Evolutionary conservation across 2,888 invertebrate genomes (phyloP).

Genomic region (Apamea crenata): DNA sequence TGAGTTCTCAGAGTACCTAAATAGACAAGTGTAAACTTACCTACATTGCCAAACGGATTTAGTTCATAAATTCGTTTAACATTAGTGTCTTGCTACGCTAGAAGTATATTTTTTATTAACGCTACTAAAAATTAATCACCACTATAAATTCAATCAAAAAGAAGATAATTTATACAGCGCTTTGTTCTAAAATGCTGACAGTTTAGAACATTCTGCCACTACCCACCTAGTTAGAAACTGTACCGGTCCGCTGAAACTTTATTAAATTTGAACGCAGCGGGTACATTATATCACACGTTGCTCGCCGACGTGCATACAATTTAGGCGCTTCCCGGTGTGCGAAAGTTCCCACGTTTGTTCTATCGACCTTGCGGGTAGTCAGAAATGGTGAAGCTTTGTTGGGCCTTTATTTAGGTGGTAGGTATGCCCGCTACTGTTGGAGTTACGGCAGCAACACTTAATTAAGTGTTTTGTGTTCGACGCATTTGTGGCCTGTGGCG

Average conservation of each 20-base stretch:
- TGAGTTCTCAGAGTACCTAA: neutral
- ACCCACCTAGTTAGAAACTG: conserved; percentile 57
- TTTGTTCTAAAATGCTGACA: conserved; percentile 26
- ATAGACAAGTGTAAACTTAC: conserved; percentile 1
- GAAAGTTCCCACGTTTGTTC: conserved; percentile 48
- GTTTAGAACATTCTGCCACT: conserved; percentile 14
- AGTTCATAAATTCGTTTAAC: neutral
- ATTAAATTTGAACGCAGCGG: conserved; percentile 62
- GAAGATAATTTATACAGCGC: neutral
- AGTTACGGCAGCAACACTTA: conserved; percentile 36
- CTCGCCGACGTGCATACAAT: conserved; percentile 52
- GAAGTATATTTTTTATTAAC: neutral
- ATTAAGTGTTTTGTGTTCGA: conserved; percentile 46
- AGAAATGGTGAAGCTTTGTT: conserved; percentile 44
- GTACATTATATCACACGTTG: conserved; percentile 34
- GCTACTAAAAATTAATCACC: conserved; percentile 3
- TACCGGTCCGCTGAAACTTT: conserved; percentile 49
- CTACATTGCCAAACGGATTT: neutral
- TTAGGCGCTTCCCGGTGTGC: conserved; percentile 47
- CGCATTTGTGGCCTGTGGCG: conserved; percentile 8
- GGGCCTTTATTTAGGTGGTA: conserved; percentile 8
- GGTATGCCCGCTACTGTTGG: neutral
- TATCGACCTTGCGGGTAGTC: conserved; percentile 43
- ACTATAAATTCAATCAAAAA: conserved; percentile 23
- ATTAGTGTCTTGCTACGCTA: neutral